Conservation (phyloP, 2,113 vertebrate genomes). For the Catagonus wagneri region DNA sequence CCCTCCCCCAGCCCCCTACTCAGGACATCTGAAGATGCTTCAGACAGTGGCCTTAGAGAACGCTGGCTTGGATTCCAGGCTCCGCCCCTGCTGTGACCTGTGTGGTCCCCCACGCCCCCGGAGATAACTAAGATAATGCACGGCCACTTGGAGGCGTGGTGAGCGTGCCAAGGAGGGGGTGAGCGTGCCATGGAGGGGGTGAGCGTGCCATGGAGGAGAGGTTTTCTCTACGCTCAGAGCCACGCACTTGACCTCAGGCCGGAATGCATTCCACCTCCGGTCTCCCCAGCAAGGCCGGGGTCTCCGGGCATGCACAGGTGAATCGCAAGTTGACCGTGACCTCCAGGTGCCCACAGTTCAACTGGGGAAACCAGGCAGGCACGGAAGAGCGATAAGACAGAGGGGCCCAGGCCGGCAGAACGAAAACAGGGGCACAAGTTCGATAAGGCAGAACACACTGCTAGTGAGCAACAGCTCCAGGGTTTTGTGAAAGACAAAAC, state of each 20-base stretch:
- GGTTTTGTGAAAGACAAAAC: neutral
- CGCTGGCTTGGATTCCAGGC: neutral
- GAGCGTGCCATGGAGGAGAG: neutral
- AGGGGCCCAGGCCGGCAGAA: neutral
- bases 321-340: neutral
- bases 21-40: neutral
- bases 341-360: neutral
- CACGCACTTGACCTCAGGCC: neutral
- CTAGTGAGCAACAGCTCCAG: neutral
- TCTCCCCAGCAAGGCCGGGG: neutral
- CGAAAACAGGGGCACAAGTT: neutral
- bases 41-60: neutral
- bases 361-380: neutral
- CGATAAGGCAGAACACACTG: neutral
- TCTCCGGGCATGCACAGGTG: neutral
- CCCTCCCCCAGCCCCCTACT: neutral
- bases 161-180: no score
- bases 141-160: accelerated
- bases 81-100: neutral
- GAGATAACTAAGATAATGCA: conserved; percentile 3
- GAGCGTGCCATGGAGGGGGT: no score
- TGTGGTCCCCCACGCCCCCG: neutral
- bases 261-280: neutral
- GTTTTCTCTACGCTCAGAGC: neutral
- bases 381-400: neutral